phyloP scores from a whole-genome alignment of 1,140 invertebrate genomes.

The Caerostris extrusa region DNA sequence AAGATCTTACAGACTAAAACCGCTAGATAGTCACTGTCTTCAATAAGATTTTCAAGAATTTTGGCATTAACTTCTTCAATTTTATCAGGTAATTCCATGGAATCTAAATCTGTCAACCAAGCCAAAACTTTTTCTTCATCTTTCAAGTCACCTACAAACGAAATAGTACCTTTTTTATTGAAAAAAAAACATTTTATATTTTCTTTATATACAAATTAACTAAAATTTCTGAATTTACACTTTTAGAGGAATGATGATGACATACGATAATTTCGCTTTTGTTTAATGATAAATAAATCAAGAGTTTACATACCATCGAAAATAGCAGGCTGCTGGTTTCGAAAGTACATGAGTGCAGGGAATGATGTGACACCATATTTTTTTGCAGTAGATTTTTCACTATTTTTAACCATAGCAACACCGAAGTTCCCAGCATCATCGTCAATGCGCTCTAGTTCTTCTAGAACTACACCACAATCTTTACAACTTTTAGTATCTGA shows the following conservation, averaged over 20 bases:
- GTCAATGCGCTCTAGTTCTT: constrained; percentile 96
- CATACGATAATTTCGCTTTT: too few species aligned
- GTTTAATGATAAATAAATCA: not conserved
- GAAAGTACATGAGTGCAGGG: constrained; percentile 96
- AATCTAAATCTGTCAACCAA: constrained; percentile 95
- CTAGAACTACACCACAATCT: constrained; percentile 90
- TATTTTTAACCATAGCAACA: constrained; percentile 96
- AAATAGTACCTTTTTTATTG: too few species aligned
- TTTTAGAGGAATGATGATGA: too few species aligned
- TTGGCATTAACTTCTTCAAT: constrained; percentile 97
- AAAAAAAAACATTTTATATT: not conserved
- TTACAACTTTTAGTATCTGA: constrained; percentile 88
- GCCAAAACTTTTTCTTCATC: constrained; percentile 94
- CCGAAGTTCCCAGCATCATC: constrained; percentile 96
- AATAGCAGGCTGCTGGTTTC: constrained; percentile 86
- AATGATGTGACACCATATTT: constrained; percentile 96
- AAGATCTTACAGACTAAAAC: constrained; percentile 94
- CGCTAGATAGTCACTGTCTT: constrained; percentile 95
- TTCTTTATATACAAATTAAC: not conserved
- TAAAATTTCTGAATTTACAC: too few species aligned
- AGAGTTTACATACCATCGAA: constrained; percentile 76
- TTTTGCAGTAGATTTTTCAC: constrained; percentile 96
- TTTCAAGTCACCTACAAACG: constrained; percentile 92
- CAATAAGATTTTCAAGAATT: constrained; percentile 94
- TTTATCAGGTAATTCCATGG: constrained; percentile 96